phyloP scores from a whole-genome alignment of 2,113 vertebrate genomes.

The Jacana jacana region DNA sequence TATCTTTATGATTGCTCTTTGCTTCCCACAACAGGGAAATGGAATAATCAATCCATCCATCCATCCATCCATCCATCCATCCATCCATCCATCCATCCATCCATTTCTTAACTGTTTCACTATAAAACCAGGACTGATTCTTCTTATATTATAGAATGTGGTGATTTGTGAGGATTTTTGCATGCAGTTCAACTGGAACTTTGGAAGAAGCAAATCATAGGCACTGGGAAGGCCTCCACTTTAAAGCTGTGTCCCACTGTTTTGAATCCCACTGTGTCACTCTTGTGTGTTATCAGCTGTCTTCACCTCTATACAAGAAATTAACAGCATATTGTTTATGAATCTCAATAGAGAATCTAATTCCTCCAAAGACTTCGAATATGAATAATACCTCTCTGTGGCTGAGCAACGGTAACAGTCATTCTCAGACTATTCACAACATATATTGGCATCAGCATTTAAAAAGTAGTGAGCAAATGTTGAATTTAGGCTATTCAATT shows the following conservation, averaged over 20 bases:
- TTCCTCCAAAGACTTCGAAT: not conserved
- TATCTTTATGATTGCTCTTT: not conserved
- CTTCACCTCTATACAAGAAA: not conserved
- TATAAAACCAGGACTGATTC: not conserved
- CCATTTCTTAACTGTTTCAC: not conserved
- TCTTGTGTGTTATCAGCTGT: not conserved
- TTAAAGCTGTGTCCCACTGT: not conserved
- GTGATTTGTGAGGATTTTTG: not conserved
- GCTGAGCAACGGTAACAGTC: not conserved
- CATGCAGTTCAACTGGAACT: not conserved
- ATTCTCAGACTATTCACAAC: not conserved
- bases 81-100: not conserved
- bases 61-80: no score
- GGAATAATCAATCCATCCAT: not conserved
- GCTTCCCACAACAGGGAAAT: not conserved
- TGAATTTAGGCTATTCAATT: not conserved
- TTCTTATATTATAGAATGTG: not conserved
- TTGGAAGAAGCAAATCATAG: not conserved
- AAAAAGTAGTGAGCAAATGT: not conserved
- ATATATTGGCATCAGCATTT: not conserved
- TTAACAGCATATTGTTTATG: not conserved
- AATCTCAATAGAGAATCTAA: not conserved
- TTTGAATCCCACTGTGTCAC: not conserved
- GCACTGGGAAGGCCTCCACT: not conserved
- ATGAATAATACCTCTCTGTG: not conserved